Conservation (phyloP, 2,113 vertebrate genomes). For the Arothron firmamentum region DNA sequence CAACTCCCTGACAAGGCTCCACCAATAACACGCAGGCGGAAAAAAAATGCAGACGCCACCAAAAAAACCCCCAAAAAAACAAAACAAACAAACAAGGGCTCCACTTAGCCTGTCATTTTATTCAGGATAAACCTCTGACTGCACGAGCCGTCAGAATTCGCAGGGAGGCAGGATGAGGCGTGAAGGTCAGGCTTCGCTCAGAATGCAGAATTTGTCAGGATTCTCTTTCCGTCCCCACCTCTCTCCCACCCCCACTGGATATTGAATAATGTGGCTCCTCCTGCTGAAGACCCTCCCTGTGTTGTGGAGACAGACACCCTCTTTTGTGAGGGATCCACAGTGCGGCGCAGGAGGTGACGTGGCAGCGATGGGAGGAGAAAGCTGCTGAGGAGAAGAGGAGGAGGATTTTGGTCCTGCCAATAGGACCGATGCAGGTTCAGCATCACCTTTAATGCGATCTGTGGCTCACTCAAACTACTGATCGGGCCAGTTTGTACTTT, state of each 20-base stretch:
- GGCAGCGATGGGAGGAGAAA: conserved; percentile 47
- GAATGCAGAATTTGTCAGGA: conserved; percentile 66
- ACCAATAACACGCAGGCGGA: conserved; percentile 51
- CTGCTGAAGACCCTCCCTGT: conserved; percentile 62
- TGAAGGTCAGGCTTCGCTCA: conserved; percentile 70
- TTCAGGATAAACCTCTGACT: conserved; percentile 11
- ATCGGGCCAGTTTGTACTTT: background rate
- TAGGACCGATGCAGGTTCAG: conserved; percentile 27
- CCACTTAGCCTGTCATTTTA: conserved; percentile 35
- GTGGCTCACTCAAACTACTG: conserved; percentile 11
- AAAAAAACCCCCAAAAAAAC: conserved; percentile 21
- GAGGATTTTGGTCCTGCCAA: conserved; percentile 44
- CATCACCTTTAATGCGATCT: conserved; percentile 29
- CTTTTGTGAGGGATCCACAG: conserved; percentile 52
- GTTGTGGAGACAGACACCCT: conserved; percentile 52
- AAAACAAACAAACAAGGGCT: conserved; percentile 17
- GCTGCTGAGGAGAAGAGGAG: conserved; percentile 45
- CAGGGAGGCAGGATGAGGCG: conserved; percentile 42
- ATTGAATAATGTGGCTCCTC: conserved; percentile 48
- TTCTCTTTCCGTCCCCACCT: conserved; percentile 25
- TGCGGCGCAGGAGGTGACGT: conserved; percentile 51
- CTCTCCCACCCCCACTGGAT: conserved; percentile 14
- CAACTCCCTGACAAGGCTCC: conserved; percentile 53
- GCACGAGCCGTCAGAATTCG: no score
- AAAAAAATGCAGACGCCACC: conserved; percentile 22